These are phyloP conservation scores for Drosophila seguyi DNA, from an alignment of 1,140 invertebrate species.

Conservation along the genomic window DNA sequence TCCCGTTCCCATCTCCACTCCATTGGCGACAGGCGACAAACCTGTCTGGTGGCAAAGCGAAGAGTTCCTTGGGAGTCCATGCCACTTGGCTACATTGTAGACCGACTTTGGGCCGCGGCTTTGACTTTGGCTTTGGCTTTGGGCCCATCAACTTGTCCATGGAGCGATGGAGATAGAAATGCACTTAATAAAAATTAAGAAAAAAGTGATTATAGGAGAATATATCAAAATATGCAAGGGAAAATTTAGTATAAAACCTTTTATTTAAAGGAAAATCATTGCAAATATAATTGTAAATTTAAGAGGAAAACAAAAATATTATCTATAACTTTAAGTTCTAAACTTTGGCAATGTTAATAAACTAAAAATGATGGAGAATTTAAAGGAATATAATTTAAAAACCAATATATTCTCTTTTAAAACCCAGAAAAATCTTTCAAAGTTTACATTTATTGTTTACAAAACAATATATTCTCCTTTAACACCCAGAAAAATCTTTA, in stretches of 20 bases:
- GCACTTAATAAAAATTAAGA: slow-evolving; percentile 7
- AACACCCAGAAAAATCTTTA: background rate
- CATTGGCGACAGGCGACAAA: slow-evolving; percentile 59
- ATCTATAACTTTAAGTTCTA: too few relatives aligned
- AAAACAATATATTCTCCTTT: too few relatives aligned
- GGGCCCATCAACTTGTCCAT: slow-evolving; percentile 74
- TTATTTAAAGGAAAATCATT: background rate
- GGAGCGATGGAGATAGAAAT: slow-evolving; percentile 32
- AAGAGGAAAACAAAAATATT: too few relatives aligned
- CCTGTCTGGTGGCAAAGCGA: slow-evolving; percentile 57
- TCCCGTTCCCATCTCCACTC: slow-evolving; percentile 41
- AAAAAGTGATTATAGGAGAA: too few relatives aligned
- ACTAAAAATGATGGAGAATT: too few relatives aligned
- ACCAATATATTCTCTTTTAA: background rate
- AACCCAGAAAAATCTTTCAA: background rate
- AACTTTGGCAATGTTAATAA: too few relatives aligned
- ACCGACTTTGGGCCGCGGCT: slow-evolving; percentile 40
- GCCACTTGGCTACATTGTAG: slow-evolving; percentile 73
- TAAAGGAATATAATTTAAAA: too few relatives aligned
- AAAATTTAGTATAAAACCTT: too few relatives aligned
- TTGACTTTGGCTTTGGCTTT: slow-evolving; percentile 48
- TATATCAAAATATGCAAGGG: too few relatives aligned
- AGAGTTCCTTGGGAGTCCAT: slow-evolving; percentile 43
- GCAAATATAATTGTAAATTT: background rate
- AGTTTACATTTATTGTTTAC: too few relatives aligned